Evolutionary conservation across 2,888 invertebrate genomes (phyloP).

Genomic region (Lithophane ornitopus): DNA sequence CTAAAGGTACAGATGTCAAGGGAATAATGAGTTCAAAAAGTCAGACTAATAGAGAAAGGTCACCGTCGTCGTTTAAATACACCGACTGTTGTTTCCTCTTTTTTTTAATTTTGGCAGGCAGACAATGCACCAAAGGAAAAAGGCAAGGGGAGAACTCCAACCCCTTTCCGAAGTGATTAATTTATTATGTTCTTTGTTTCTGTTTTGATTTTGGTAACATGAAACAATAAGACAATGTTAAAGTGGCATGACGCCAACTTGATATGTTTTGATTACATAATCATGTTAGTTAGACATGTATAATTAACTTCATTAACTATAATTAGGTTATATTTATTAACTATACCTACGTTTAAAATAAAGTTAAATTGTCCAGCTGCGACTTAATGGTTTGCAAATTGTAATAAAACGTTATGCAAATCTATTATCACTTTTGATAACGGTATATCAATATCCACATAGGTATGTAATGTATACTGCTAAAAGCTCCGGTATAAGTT

Average conservation of each 20-base stretch:
- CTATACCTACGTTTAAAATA: background rate
- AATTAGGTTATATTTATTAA: too few species aligned
- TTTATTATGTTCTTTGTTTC: constrained; percentile 90
- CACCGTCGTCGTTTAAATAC: constrained; percentile 80
- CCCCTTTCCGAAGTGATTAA: constrained; percentile 89
- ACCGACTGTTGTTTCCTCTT: constrained; percentile 85
- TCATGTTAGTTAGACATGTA: background rate
- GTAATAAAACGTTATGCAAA: background rate
- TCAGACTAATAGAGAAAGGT: constrained; percentile 75
- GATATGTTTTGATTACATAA: background rate
- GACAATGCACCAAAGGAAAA: constrained; percentile 89
- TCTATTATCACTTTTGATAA: background rate
- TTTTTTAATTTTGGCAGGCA: constrained; percentile 88
- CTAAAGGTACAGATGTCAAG: constrained; percentile 29
- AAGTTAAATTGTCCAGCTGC: background rate
- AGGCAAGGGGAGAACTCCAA: constrained; percentile 85
- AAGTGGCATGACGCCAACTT: constrained; percentile 20
- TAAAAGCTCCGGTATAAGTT: constrained; percentile 81
- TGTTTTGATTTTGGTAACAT: constrained; percentile 84
- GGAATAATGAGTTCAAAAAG: constrained; percentile 62
- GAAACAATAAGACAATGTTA: constrained; percentile 68
- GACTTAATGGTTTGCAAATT: background rate
- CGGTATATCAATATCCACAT: background rate
- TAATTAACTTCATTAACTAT: background rate
- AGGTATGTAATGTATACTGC: constrained; percentile 41